Conservation (phyloP, 2,797 vertebrate genomes). For the Falco cherrug region DNA sequence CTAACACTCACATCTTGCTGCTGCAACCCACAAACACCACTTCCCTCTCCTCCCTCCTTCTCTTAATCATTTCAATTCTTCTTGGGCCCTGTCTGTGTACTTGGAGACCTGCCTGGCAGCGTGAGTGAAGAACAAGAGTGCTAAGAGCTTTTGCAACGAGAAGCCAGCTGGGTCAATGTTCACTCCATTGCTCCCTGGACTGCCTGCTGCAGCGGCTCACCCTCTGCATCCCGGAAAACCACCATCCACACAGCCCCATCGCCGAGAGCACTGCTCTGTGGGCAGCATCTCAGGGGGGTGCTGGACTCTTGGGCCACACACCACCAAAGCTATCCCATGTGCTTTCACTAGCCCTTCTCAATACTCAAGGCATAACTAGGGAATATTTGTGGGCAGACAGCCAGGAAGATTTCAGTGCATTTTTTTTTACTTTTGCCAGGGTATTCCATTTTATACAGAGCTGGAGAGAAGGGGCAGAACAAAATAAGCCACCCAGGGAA, state of each 20-base stretch:
- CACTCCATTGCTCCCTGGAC: background rate
- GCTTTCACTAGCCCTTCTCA: background rate
- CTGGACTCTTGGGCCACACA: background rate
- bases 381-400: background rate
- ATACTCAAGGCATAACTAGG: background rate
- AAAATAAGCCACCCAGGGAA: background rate
- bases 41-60: background rate
- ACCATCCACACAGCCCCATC: background rate
- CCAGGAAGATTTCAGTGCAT: background rate
- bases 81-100: background rate
- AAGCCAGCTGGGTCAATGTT: background rate
- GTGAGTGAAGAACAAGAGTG: background rate
- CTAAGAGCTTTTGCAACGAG: background rate
- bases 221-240: background rate
- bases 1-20: background rate
- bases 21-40: background rate
- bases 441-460: background rate
- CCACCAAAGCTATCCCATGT: rapidly evolving
- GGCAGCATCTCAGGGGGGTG: background rate
- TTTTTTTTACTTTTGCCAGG: background rate
- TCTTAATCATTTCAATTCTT: background rate
- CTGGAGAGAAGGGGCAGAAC: background rate
- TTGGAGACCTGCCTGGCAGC: background rate
- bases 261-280: background rate
- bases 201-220: background rate